Evolutionary conservation across 2,797 vertebrate genomes (phyloP).

Genomic region (Tarsius wallacei): DNA sequence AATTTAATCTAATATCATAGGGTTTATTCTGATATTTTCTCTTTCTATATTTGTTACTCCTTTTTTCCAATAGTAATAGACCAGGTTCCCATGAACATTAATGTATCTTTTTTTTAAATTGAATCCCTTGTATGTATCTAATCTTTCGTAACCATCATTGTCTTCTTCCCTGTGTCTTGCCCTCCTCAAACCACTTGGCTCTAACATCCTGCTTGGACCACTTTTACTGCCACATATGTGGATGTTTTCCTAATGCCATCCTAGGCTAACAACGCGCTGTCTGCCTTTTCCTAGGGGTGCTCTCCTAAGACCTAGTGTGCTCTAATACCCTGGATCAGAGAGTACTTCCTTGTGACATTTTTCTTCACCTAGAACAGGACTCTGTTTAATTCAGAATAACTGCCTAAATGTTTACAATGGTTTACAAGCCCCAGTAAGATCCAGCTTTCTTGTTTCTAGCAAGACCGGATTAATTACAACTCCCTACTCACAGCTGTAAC

Average conservation of each 20-base stretch:
- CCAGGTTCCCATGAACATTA: background rate
- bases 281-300: background rate
- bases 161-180: background rate
- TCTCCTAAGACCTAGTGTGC: no score
- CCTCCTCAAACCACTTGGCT: background rate
- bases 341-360: background rate
- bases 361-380: background rate
- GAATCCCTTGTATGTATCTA: background rate
- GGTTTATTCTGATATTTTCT: background rate
- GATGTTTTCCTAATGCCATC: background rate
- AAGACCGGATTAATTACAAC: background rate
- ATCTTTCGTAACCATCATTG: background rate
- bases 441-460: background rate
- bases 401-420: background rate
- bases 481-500: background rate
- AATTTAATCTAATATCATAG: background rate
- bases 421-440: background rate
- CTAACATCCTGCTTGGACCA: background rate
- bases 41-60: background rate
- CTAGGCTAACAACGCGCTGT: background rate
- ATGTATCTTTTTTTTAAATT: background rate
- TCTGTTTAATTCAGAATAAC: background rate
- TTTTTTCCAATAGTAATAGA: background rate
- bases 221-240: background rate
- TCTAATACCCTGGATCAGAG: background rate